phyloP scores from a whole-genome alignment of 2,888 invertebrate genomes.

The Eupithecia dodoneata region DNA sequence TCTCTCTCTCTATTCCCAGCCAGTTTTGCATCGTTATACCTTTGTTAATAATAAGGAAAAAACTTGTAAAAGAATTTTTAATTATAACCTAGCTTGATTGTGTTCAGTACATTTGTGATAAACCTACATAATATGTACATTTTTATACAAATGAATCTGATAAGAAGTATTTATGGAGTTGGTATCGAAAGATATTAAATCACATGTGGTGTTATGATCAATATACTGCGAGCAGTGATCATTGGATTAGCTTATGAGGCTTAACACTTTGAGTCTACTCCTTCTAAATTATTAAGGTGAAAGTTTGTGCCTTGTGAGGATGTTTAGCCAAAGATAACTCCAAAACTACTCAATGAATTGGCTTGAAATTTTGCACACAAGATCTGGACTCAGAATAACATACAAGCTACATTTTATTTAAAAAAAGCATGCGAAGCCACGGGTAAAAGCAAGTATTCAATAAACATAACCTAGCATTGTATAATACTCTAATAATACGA shows the following conservation, averaged over 20 bases:
- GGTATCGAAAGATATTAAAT: background rate
- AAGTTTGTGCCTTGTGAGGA: too few relatives aligned
- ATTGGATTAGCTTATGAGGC: background rate
- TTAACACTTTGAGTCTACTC: background rate
- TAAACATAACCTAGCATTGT: conserved; percentile 55
- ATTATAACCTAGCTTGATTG: background rate
- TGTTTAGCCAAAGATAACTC: too few relatives aligned
- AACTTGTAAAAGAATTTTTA: background rate
- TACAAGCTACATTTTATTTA: too few relatives aligned
- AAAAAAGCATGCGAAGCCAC: too few relatives aligned
- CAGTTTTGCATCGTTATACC: background rate
- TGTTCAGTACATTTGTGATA: background rate
- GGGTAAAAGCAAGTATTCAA: background rate
- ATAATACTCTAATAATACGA: conserved; percentile 77
- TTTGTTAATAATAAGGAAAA: background rate
- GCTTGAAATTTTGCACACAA: too few relatives aligned
- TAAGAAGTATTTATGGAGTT: conserved; percentile 5
- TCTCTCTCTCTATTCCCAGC: background rate
- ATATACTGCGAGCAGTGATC: background rate
- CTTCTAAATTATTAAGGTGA: too few relatives aligned
- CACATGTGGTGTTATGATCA: background rate
- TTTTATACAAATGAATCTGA: conserved; percentile 4
- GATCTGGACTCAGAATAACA: too few relatives aligned
- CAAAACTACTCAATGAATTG: too few relatives aligned
- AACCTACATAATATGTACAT: background rate